Conservation (phyloP, 2,113 vertebrate species). For the Gila orcuttii region DNA sequence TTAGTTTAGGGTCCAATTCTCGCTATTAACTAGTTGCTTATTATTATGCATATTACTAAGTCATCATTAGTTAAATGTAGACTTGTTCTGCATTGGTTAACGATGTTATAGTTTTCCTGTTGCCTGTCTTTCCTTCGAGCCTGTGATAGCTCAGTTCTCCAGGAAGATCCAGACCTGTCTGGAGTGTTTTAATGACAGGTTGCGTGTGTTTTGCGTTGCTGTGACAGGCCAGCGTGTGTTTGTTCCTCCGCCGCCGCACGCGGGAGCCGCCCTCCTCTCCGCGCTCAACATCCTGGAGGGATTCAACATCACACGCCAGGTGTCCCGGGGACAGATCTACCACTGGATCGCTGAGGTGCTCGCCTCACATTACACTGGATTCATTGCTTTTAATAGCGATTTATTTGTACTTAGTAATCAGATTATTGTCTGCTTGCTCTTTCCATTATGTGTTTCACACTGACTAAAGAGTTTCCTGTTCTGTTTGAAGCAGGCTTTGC, state of each 20-base stretch:
- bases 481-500: not conserved
- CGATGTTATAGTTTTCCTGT: not conserved
- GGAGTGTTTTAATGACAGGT: not conserved
- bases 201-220: not conserved
- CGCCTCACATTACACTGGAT: not conserved
- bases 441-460: not conserved
- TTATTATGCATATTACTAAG: too few relatives aligned
- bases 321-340: slow-evolving; percentile 78
- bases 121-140: not conserved
- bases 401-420: not conserved
- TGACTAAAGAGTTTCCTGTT: not conserved
- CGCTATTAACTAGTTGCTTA: too few relatives aligned
- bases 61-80: too few relatives aligned
- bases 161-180: not conserved
- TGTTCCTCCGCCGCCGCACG: slow-evolving; percentile 87
- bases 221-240: slow-evolving; percentile 88
- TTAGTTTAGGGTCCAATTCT: too few relatives aligned
- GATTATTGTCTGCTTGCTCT: not conserved
- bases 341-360: slow-evolving; percentile 94
- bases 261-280: slow-evolving; percentile 87
- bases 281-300: slow-evolving; percentile 96
- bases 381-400: not conserved
- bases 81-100: not conserved
- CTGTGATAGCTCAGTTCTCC: not conserved
- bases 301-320: slow-evolving; percentile 88